phyloP scores from a whole-genome alignment of 2,888 invertebrate species.

The Ennomos quercinarius region DNA sequence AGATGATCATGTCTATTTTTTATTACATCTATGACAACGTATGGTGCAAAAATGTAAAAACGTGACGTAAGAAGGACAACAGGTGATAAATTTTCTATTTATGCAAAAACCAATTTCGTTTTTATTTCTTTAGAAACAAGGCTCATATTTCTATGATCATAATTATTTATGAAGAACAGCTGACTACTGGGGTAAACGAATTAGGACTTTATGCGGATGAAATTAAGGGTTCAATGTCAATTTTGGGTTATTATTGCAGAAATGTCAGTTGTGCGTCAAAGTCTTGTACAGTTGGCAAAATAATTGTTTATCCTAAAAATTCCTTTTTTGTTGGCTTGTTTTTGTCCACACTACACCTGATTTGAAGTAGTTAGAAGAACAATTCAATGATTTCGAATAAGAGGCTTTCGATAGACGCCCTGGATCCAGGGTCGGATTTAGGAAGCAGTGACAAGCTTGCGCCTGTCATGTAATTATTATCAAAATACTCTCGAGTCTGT shows the following conservation, averaged over 20 bases:
- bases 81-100: conserved; percentile 11
- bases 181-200: conserved; percentile 1
- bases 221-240: conserved; percentile 1
- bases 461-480: too few relatives aligned
- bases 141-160: neutral
- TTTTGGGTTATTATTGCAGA: conserved; percentile 16
- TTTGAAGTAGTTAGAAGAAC: too few relatives aligned
- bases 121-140: neutral
- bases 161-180: conserved; percentile 3
- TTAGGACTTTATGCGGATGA: neutral
- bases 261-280: conserved; percentile 24
- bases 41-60: conserved; percentile 10
- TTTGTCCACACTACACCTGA: too few relatives aligned
- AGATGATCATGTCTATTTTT: conserved; percentile 1
- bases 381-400: too few relatives aligned
- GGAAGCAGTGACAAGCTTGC: too few relatives aligned
- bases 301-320: too few relatives aligned
- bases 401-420: too few relatives aligned
- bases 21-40: conserved; percentile 6
- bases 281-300: conserved; percentile 17
- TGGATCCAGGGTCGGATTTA: too few relatives aligned
- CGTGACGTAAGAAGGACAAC: conserved; percentile 12
- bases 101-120: neutral
- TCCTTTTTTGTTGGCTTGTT: too few relatives aligned
- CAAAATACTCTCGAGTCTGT: too few relatives aligned